Evolutionary conservation across 2,113 vertebrate genomes (phyloP), one percentile per base, ranked within the genome.

Genomic region (Dendropsophus ebraccatus): DNA sequence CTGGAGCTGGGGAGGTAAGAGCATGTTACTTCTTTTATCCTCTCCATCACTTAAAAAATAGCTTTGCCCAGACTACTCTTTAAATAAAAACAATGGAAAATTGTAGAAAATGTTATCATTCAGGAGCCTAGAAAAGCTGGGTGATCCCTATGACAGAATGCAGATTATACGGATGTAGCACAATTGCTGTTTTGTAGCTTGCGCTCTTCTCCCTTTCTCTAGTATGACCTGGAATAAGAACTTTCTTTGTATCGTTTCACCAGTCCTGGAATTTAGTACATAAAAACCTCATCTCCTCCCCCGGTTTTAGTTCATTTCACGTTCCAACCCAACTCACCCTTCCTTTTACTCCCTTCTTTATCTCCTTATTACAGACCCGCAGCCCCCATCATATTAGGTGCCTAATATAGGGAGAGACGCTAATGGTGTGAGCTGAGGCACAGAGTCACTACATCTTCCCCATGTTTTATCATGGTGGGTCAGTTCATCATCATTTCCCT

Each of bases 251-350:
- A 62, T 65, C 75, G 52, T 52, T 25, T 49, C 10, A 14, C 17
- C 56, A n/a, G 19, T 78, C 21, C 28, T 7, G 77, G 77, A 80
- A 80, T 80, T 58, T 35, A 79, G 25, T 25, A 79, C 52, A 35
- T 32, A 25, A 60, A 79, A 19, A 45, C 54, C 28, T 41, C 35
- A 28, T 45, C 17, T 47, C 78, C 78, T 81, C 78, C 78, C 25
- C 58, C 78, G 4, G 56, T 62, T 45, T 65, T 5, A 47, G 37
- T 65, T 65, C 78, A 60, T 62, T 80, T 62, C 5, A 62, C 37
- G 58, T 37, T 81, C 56, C 58, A 62, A 17, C 35, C 37, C 11
- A 41, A 28, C 35, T 81, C 56, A 16, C 16, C 56, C 60, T 25
- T 65, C 41, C n/a, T 62, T 35, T 81, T 65, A 41, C 78, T 81